These are phyloP conservation scores for Eretmochelys imbricata DNA, from an alignment of 2,113 vertebrate genomes.

Conservation along the genomic window DNA sequence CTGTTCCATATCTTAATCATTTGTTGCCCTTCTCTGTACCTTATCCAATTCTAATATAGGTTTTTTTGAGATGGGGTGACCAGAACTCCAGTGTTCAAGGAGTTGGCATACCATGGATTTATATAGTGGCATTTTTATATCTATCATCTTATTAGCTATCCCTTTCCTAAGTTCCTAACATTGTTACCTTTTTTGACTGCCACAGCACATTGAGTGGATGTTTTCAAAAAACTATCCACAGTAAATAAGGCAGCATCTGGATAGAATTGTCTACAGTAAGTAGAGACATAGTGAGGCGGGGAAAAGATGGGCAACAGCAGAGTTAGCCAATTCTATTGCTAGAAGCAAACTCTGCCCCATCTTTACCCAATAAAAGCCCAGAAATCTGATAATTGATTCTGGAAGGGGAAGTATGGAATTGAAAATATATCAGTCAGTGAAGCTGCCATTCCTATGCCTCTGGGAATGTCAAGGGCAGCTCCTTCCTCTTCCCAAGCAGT, in stretches of 20 bases:
- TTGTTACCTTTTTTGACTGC: background rate
- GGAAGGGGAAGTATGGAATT: background rate
- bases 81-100: background rate
- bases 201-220: background rate
- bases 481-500: fast-evolving
- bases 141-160: background rate
- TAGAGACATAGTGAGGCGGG: background rate
- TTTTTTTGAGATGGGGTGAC: too few species aligned
- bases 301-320: fast-evolving
- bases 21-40: too few species aligned
- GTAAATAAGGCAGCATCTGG: background rate
- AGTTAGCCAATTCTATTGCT: background rate
- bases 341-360: background rate
- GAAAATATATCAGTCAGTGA: background rate
- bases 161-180: background rate
- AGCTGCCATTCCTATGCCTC: background rate
- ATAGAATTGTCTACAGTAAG: background rate
- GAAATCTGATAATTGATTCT: background rate
- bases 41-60: too few species aligned
- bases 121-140: background rate
- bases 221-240: background rate
- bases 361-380: background rate
- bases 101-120: background rate
- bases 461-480: background rate
- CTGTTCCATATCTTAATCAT: too few species aligned